Percentiles rank a stretch among this genome's conserved stretches.
Evolutionary conservation across 1,140 invertebrate genomes (phyloP).

Genomic region (Scaptomyza pallida): DNA sequence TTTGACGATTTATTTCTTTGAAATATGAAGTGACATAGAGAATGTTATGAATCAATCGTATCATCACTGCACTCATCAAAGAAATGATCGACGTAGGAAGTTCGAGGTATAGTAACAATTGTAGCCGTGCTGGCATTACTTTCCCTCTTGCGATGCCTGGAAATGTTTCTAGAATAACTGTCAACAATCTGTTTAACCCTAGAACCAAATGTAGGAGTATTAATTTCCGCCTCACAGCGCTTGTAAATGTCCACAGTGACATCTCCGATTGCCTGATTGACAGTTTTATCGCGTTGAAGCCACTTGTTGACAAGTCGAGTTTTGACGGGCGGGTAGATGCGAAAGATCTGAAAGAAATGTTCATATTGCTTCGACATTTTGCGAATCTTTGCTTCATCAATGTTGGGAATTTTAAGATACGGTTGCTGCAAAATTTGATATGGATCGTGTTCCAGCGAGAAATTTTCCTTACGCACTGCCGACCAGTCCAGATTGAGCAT

Average conservation of each 20-base stretch:
- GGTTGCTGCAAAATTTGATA: slow-evolving; percentile 61
- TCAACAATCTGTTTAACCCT: not conserved
- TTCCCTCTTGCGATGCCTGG: too few species aligned
- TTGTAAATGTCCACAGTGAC: not conserved
- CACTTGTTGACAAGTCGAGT: too few species aligned
- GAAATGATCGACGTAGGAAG: too few species aligned
- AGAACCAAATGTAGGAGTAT: too few species aligned
- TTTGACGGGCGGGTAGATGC: not conserved
- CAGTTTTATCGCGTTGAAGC: not conserved
- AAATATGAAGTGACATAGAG: too few species aligned
- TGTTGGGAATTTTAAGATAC: slow-evolving; percentile 48
- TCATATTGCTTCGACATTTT: slow-evolving; percentile 15
- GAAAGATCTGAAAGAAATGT: not conserved
- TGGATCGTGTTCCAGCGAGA: slow-evolving; percentile 56
- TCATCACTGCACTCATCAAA: too few species aligned
- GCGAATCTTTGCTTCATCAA: slow-evolving; percentile 40
- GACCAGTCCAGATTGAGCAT: slow-evolving; percentile 62
- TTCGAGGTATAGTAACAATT: too few species aligned
- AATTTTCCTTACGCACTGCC: slow-evolving; percentile 53
- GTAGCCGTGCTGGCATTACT: too few species aligned
- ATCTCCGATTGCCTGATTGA: not conserved
- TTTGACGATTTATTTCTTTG: too few species aligned
- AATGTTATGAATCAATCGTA: too few species aligned
- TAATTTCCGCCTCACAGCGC: not conserved
- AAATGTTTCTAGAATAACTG: too few species aligned